These are phyloP conservation scores for Sphaerophoria taeniata DNA, from an alignment of 2,888 invertebrate genomes.

Conservation along the genomic window DNA sequence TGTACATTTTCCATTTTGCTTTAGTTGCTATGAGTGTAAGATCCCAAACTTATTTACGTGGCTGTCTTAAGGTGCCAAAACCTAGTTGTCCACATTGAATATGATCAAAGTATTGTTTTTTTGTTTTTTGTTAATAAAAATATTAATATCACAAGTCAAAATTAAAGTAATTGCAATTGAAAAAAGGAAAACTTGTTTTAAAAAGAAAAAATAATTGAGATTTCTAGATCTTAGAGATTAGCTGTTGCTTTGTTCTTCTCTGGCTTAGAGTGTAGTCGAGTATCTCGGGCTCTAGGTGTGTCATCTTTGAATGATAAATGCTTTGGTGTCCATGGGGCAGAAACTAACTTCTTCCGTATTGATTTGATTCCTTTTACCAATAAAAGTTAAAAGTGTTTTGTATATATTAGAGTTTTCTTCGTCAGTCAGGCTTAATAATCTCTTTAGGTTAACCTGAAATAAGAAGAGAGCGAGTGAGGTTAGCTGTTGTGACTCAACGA, in stretches of 20 bases:
- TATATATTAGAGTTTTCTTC: constrained; percentile 76
- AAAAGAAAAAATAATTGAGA: constrained; percentile 26
- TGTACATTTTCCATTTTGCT: not conserved
- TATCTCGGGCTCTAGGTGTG: constrained; percentile 5
- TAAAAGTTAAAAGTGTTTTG: constrained; percentile 81
- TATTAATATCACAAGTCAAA: constrained; percentile 68
- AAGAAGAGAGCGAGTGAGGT: not conserved
- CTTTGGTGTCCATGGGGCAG: constrained; percentile 82
- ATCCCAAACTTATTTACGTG: not conserved
- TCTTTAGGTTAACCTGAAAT: constrained; percentile 80
- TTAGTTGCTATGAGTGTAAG: not conserved
- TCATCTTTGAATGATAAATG: constrained; percentile 78
- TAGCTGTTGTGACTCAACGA: not conserved
- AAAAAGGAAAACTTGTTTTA: constrained; percentile 22
- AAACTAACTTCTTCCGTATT: constrained; percentile 77
- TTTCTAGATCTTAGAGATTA: constrained; percentile 20
- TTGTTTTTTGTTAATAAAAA: constrained; percentile 18
- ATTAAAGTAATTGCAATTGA: constrained; percentile 47
- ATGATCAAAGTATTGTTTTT: constrained; percentile 6
- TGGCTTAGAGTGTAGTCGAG: not conserved
- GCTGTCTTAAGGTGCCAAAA: not conserved
- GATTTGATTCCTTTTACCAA: constrained; percentile 77
- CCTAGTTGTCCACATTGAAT: not conserved
- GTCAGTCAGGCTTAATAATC: constrained; percentile 73
- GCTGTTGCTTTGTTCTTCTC: constrained; percentile 1